phyloP scores from a whole-genome alignment of 2,888 invertebrate species.

The Hydraecia micacea region DNA sequence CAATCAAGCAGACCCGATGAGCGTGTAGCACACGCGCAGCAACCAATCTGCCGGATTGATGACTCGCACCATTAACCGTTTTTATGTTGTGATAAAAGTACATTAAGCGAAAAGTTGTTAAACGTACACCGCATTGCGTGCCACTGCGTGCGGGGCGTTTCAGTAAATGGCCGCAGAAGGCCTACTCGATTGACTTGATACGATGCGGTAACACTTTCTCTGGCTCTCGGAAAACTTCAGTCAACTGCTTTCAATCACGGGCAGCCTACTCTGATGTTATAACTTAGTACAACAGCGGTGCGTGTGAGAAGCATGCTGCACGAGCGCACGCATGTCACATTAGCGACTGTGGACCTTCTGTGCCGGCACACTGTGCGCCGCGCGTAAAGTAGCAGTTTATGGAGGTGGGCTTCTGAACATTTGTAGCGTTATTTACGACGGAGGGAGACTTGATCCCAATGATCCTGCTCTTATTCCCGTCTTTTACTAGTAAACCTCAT shows the following conservation, averaged over 20 bases:
- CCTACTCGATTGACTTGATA: background rate
- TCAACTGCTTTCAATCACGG: background rate
- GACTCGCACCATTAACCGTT: constrained; percentile 41
- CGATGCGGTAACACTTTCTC: background rate
- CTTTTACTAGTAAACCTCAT: constrained; percentile 19
- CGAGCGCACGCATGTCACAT: background rate
- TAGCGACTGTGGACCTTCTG: constrained; percentile 4
- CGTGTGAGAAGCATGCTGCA: background rate
- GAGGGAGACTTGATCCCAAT: constrained; percentile 21
- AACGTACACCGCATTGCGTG: constrained; percentile 13
- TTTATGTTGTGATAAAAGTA: constrained; percentile 54
- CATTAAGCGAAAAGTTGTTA: constrained; percentile 51
- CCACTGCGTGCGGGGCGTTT: background rate
- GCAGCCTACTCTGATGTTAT: background rate
- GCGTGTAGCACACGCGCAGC: constrained; percentile 8
- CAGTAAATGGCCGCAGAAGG: constrained; percentile 11
- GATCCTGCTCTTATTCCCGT: constrained; percentile 23
- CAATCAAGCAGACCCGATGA: constrained; percentile 58
- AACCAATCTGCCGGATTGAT: constrained; percentile 41
- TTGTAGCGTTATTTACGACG: constrained; percentile 42
- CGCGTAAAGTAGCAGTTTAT: constrained; percentile 19
- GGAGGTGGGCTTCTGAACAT: constrained; percentile 32
- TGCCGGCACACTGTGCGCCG: background rate
- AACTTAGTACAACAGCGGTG: background rate
- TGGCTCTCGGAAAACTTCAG: background rate